Evolutionary conservation across 2,113 vertebrate species (phyloP).

Genomic region (Phasianus colchicus): DNA sequence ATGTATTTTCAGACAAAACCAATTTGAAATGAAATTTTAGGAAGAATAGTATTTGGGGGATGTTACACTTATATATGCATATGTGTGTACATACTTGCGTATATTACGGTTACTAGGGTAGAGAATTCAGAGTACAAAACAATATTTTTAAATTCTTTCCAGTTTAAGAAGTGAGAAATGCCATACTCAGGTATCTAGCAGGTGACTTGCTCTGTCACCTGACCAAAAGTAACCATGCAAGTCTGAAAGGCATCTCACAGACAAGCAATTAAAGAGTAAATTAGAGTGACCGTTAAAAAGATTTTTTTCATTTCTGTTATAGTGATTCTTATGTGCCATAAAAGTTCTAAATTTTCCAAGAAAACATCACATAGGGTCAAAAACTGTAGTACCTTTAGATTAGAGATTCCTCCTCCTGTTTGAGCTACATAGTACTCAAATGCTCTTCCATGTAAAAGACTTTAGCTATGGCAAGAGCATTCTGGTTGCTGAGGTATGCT

Average conservation of each 20-base stretch:
- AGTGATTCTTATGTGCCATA: background rate
- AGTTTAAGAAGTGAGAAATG: background rate
- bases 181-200: background rate
- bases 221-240: background rate
- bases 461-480: background rate
- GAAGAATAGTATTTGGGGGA: background rate
- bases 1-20: background rate
- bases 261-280: background rate
- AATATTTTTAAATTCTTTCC: background rate
- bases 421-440: background rate
- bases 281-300: background rate
- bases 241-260: background rate
- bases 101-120: background rate
- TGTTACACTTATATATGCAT: background rate
- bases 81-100: background rate
- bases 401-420: background rate
- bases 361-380: background rate
- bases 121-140: conserved; percentile 2
- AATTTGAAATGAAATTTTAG: background rate
- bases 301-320: background rate
- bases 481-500: background rate
- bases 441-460: background rate
- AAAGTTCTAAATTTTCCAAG: background rate
- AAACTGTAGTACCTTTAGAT: background rate
- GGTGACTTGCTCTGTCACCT: background rate